Percentiles rank a stretch among this genome's conserved stretches.
Evolutionary conservation across 92 coral and sea anemone species (phyloP).

Genomic region (Meandrina meandrites): DNA sequence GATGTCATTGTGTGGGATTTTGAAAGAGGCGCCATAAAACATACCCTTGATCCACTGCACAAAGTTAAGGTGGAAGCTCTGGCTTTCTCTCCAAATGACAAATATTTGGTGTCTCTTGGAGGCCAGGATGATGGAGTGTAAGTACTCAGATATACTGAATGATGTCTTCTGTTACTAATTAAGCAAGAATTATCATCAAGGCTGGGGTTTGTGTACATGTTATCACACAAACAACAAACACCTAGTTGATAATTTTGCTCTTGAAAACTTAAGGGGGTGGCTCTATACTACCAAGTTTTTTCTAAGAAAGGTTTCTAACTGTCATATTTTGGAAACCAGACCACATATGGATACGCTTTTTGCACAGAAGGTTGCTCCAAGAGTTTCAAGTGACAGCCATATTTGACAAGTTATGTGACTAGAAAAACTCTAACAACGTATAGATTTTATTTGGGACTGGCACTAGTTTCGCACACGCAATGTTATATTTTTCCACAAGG

Average conservation of each 20-base stretch:
- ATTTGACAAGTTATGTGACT: too few relatives aligned
- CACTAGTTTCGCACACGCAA: too few relatives aligned
- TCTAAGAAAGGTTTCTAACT: too few relatives aligned
- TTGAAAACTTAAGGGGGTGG: too few relatives aligned
- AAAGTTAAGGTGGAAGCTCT: slow-evolving; percentile 97
- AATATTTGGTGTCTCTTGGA: slow-evolving; percentile 94
- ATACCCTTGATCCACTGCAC: slow-evolving; percentile 71
- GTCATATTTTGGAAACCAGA: too few relatives aligned
- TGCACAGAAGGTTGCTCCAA: too few relatives aligned
- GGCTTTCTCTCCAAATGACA: slow-evolving; percentile 96
- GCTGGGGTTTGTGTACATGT: not conserved
- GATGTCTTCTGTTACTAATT: not conserved
- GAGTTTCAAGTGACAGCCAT: too few relatives aligned
- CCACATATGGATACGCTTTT: too few relatives aligned
- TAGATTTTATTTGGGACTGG: too few relatives aligned
- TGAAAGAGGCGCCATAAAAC: slow-evolving; percentile 55
- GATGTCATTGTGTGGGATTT: slow-evolving; percentile 95
- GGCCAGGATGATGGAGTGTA: slow-evolving; percentile 99
- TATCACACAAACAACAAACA: not conserved
- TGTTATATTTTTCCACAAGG: too few relatives aligned
- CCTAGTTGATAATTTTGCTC: not conserved
- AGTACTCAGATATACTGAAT: slow-evolving; percentile 3
- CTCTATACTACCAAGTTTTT: too few relatives aligned
- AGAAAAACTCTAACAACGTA: too few relatives aligned
- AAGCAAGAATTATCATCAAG: not conserved